Conservation (phyloP, 2,797 vertebrate genomes). For the Macropus fuliginosus region DNA sequence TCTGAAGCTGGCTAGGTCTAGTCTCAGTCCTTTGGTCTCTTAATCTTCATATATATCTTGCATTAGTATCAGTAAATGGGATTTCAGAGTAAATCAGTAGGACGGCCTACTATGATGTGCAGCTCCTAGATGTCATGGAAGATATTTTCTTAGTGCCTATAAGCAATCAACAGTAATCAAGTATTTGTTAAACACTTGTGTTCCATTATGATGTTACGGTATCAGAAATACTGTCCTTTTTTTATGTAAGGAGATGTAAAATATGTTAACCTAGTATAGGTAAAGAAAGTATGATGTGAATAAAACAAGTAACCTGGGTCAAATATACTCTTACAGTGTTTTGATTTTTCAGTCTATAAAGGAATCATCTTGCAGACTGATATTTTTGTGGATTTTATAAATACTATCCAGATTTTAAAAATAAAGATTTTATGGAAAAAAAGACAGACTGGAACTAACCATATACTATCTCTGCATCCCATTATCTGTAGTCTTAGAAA, state of each 20-base stretch:
- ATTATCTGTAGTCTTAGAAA: neutral
- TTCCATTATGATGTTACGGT: neutral
- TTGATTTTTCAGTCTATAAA: neutral
- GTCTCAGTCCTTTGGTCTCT: neutral
- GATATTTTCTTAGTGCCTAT: neutral
- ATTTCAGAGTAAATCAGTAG: neutral
- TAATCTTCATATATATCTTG: neutral
- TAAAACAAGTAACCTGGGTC: neutral
- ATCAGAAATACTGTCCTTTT: neutral
- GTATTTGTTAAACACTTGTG: neutral
- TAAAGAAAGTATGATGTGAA: neutral
- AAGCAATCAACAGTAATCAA: neutral
- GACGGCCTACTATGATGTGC: neutral
- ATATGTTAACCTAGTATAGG: neutral
- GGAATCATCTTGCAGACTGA: neutral
- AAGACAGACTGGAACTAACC: neutral
- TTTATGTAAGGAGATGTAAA: neutral
- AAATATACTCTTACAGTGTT: neutral
- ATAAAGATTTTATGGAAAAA: neutral
- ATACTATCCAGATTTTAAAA: neutral
- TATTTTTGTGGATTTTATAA: neutral
- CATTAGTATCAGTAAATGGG: neutral
- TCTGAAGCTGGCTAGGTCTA: neutral
- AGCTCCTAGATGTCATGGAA: neutral
- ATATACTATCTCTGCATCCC: neutral